Evolutionary conservation across 2,797 vertebrate species (phyloP).

Genomic region (Discoglossus pictus): DNA sequence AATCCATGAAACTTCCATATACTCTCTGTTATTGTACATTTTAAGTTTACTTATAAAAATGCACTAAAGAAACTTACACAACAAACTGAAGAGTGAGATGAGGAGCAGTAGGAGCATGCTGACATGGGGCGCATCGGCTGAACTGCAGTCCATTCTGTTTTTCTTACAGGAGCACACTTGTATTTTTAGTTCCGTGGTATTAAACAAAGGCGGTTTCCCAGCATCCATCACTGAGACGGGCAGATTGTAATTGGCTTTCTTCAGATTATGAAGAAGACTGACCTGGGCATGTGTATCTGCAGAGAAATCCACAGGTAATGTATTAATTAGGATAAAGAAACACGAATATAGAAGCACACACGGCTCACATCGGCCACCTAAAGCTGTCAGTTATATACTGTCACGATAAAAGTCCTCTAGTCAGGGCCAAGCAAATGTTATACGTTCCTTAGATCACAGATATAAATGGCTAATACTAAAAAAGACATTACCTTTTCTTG

Average conservation of each 20-base stretch:
- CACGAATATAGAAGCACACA: neutral
- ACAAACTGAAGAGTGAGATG: slow-evolving; percentile 75
- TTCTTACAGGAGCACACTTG: slow-evolving; percentile 97
- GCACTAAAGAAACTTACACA: slow-evolving; percentile 74
- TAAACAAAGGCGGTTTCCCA: slow-evolving; percentile 87
- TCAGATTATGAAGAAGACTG: slow-evolving; percentile 87
- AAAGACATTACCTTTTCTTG: slow-evolving; percentile 5
- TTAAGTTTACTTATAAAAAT: too few species aligned
- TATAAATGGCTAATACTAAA: neutral
- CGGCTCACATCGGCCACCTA: neutral
- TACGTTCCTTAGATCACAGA: neutral
- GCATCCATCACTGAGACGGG: slow-evolving; percentile 94
- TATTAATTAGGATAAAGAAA: slow-evolving; percentile 24
- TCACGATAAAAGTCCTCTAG: neutral
- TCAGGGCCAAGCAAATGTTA: neutral
- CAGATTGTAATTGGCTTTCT: slow-evolving; percentile 94
- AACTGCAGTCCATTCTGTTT: slow-evolving; percentile 92
- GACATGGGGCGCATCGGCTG: slow-evolving; percentile 68
- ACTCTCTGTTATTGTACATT: too few species aligned
- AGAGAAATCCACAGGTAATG: slow-evolving; percentile 35
- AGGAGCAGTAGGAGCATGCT: slow-evolving; percentile 66
- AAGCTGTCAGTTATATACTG: neutral
- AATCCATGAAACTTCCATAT: too few species aligned
- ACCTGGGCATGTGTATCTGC: slow-evolving; percentile 92
- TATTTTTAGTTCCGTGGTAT: slow-evolving; percentile 90